Evolutionary conservation across 2,797 vertebrate genomes (phyloP).

Genomic region (Hippopotamyrus pictus): DNA sequence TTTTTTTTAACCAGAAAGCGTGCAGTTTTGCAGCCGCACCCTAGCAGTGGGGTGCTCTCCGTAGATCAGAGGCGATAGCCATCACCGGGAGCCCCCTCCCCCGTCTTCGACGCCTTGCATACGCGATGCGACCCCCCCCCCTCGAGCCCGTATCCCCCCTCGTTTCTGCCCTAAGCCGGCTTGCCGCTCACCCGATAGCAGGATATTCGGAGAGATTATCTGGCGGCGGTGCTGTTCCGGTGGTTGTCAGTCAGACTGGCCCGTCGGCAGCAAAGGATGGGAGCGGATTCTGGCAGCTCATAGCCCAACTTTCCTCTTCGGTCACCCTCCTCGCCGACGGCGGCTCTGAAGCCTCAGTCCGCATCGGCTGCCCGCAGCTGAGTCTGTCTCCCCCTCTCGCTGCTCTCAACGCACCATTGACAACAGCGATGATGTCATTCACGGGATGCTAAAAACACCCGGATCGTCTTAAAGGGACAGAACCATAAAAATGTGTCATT

Average conservation of each 20-base stretch:
- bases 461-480: slow-evolving; percentile 62
- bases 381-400: slow-evolving; percentile 28
- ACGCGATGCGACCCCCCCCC: background rate
- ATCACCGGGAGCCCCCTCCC: background rate
- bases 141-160: background rate
- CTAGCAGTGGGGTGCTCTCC: slow-evolving; percentile 33
- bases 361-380: slow-evolving; percentile 28
- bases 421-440: slow-evolving; percentile 67
- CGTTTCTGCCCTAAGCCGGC: slow-evolving; percentile 48
- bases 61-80: background rate
- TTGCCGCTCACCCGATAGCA: slow-evolving; percentile 55
- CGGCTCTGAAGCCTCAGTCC: background rate
- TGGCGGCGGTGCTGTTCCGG: slow-evolving; percentile 56
- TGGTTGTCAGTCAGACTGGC: slow-evolving; percentile 64
- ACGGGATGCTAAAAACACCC: slow-evolving; percentile 57
- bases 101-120: background rate
- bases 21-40: slow-evolving; percentile 51
- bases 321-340: slow-evolving; percentile 20
- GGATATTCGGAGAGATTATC: slow-evolving; percentile 50
- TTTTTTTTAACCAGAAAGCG: background rate
- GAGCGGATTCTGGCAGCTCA: slow-evolving; percentile 66
- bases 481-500: background rate
- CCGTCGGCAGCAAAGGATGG: slow-evolving; percentile 70
- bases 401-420: slow-evolving; percentile 44
- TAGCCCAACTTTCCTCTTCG: slow-evolving; percentile 37